Percentiles rank a stretch among this genome's conserved stretches.
These are phyloP conservation scores for Peromyscus maniculatus DNA, from an alignment of 2,113 vertebrate genomes.

Conservation along the genomic window DNA sequence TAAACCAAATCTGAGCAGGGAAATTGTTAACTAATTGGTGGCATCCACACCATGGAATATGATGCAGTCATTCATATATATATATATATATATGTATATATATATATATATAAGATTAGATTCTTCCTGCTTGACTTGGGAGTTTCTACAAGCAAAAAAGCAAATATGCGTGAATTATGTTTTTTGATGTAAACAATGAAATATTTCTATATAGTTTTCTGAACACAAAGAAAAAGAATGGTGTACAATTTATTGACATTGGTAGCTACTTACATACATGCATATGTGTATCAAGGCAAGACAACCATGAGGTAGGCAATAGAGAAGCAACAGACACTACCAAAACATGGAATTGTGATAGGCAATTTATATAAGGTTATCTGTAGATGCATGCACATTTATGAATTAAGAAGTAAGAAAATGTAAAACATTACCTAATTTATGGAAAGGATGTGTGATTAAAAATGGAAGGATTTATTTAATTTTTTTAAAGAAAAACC, in stretches of 20 bases:
- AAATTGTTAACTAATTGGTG: constrained; percentile 9
- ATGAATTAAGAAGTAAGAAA: constrained; percentile 50
- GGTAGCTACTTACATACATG: background rate
- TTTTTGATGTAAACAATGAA: background rate
- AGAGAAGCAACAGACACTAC: background rate
- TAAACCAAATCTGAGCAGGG: background rate
- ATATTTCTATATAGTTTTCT: background rate
- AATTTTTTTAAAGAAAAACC: constrained; percentile 47
- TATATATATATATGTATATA: too few relatives aligned
- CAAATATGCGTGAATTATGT: background rate
- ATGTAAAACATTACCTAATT: background rate
- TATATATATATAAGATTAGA: background rate
- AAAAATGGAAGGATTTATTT: constrained; percentile 24
- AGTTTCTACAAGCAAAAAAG: background rate
- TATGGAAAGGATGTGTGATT: background rate
- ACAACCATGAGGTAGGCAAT: background rate
- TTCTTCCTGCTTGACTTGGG: background rate
- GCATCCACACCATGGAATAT: background rate
- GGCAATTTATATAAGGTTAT: background rate
- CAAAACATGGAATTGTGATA: background rate
- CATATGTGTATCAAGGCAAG: background rate
- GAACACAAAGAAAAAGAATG: constrained; percentile 5
- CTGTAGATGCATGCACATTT: background rate
- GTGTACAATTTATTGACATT: background rate
- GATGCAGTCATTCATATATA: background rate